Conservation (phyloP, 1,140 invertebrate genomes). For the Hylaeus anthracinus region DNA sequence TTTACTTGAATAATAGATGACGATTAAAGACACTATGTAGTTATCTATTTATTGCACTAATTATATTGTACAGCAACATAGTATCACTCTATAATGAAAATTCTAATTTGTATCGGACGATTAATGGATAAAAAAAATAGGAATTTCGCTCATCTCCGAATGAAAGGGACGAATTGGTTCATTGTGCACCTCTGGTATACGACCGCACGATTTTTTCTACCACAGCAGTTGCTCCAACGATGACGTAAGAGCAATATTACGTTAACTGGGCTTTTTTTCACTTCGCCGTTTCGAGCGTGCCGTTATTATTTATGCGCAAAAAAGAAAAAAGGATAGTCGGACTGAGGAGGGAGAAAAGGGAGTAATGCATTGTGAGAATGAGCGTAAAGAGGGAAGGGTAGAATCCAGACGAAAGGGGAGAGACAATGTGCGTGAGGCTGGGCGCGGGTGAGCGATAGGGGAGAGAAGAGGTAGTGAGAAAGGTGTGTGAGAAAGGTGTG, state of each 20-base stretch:
- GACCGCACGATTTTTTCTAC: conserved; percentile 5
- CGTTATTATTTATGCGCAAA: neutral
- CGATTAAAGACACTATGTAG: too few species aligned
- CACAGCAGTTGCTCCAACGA: neutral
- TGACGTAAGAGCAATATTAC: conserved; percentile 6
- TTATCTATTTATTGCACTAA: too few species aligned
- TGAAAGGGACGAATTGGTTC: too few species aligned
- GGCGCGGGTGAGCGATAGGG: neutral
- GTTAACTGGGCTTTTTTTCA: conserved; percentile 5
- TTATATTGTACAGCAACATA: too few species aligned
- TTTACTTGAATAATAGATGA: too few species aligned
- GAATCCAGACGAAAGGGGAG: neutral
- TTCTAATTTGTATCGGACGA: too few species aligned
- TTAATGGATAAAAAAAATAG: too few species aligned
- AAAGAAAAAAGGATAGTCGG: neutral
- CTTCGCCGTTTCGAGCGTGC: conserved; percentile 17
- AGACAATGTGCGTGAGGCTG: conserved; percentile 12
- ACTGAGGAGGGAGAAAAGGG: neutral
- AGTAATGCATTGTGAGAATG: neutral
- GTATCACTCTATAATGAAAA: too few species aligned
- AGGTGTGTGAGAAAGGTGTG: neutral
- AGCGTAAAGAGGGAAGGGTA: neutral
- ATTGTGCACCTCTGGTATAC: too few species aligned
- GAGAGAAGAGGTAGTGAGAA: neutral
- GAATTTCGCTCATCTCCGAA: too few species aligned